phyloP scores from a whole-genome alignment of 2,888 invertebrate species.

The Campoplex nolae region DNA sequence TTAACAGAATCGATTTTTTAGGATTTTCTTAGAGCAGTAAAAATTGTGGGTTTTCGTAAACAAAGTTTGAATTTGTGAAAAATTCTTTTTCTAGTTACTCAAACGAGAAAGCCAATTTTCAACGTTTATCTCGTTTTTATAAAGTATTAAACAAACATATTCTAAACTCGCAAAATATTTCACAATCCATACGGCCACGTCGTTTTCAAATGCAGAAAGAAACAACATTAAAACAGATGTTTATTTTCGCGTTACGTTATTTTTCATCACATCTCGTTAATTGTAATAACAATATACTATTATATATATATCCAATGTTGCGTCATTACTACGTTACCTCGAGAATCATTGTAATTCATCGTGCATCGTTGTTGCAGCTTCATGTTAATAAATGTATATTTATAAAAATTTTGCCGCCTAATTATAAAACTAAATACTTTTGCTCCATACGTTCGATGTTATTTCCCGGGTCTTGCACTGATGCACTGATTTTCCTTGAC shows the following conservation, averaged over 20 bases:
- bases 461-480: no score
- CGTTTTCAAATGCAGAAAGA: conserved; percentile 1
- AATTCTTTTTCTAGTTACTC: conserved; percentile 2
- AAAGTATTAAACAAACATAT: neutral
- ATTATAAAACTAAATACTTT: neutral
- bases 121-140: neutral
- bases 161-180: neutral
- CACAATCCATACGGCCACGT: conserved; percentile 1
- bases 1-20: neutral
- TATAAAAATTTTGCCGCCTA: conserved; percentile 49
- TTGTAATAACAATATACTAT: conserved; percentile 39
- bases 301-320: conserved; percentile 47
- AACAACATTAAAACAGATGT: conserved; percentile 39
- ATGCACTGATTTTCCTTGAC: no score
- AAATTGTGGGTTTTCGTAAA: neutral
- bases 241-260: conserved; percentile 61
- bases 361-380: conserved; percentile 70
- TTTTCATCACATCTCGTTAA: conserved; percentile 54
- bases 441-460: neutral
- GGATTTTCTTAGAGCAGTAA: neutral
- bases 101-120: neutral
- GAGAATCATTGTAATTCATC: conserved; percentile 60
- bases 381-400: conserved; percentile 78
- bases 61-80: neutral
- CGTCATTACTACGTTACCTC: conserved; percentile 58